phyloP scores from a whole-genome alignment of 2,113 vertebrate species.

The Illadopsis cleaveri region DNA sequence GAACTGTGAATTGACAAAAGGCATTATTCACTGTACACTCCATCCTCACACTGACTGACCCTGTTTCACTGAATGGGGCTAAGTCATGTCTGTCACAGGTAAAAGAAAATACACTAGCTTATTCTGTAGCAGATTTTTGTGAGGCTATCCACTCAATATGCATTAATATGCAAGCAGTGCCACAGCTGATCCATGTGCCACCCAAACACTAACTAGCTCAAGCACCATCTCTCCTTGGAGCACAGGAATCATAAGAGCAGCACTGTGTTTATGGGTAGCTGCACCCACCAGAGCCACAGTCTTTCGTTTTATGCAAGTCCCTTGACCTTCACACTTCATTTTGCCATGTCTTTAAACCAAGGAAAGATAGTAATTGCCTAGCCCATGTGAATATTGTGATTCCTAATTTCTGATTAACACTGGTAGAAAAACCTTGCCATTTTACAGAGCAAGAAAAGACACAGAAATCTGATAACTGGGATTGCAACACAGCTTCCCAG shows the following conservation, averaged over 20 bases:
- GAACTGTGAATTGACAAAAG: neutral
- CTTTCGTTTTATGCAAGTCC: neutral
- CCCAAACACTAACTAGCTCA: neutral
- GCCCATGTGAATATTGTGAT: neutral
- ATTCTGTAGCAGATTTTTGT: neutral
- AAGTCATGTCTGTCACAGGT: neutral
- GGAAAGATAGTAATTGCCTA: conserved; percentile 11
- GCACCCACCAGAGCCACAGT: neutral
- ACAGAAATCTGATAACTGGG: neutral
- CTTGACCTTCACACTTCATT: conserved; percentile 21
- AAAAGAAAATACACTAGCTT: neutral
- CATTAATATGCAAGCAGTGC: neutral
- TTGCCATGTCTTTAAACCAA: neutral
- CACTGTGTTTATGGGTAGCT: neutral
- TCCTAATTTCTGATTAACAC: conserved; percentile 4
- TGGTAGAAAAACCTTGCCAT: neutral
- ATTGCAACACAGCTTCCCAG: neutral
- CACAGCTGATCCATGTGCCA: neutral
- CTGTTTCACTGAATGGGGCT: neutral
- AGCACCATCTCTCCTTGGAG: neutral
- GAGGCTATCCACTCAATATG: neutral
- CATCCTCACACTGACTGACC: neutral
- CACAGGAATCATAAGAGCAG: neutral
- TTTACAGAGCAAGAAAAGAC: neutral
- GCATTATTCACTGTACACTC: neutral